Conservation (phyloP, 2,888 invertebrate species). For the Stenurella melanura region DNA sequence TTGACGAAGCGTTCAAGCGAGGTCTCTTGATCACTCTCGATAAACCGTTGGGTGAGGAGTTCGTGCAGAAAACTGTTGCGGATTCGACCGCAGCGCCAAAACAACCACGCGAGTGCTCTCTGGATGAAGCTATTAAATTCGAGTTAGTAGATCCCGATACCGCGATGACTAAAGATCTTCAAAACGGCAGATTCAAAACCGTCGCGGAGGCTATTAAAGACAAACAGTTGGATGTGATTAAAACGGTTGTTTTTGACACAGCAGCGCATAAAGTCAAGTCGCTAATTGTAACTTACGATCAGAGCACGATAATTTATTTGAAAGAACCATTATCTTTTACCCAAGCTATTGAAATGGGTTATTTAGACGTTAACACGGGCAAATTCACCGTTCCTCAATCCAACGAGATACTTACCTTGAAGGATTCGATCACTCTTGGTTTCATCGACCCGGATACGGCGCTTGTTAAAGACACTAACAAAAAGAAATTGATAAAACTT, state of each 20-base stretch:
- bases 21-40: constrained; percentile 85
- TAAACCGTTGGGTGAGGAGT: constrained; percentile 79
- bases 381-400: constrained; percentile 84
- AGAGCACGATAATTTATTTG: constrained; percentile 82
- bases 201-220: constrained; percentile 80
- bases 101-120: constrained; percentile 80
- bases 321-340: constrained; percentile 87
- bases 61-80: constrained; percentile 61
- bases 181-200: constrained; percentile 84
- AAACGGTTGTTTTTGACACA: constrained; percentile 84
- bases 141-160: constrained; percentile 86
- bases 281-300: constrained; percentile 85
- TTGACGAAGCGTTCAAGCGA: constrained; percentile 86
- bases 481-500: constrained; percentile 86
- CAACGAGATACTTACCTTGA: constrained; percentile 81
- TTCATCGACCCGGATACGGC: constrained; percentile 90
- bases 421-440: constrained; percentile 86
- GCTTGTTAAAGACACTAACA: constrained; percentile 88
- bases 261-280: constrained; percentile 79
- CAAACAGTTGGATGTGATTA: constrained; percentile 81
- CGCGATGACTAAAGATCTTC: constrained; percentile 87
- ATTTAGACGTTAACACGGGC: constrained; percentile 83
- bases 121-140: constrained; percentile 89
- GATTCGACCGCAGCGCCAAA: constrained; percentile 69
- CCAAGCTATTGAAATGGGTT: constrained; percentile 85